phyloP scores from a whole-genome alignment of 2,113 vertebrate genomes.

The Danionella cerebrum region DNA sequence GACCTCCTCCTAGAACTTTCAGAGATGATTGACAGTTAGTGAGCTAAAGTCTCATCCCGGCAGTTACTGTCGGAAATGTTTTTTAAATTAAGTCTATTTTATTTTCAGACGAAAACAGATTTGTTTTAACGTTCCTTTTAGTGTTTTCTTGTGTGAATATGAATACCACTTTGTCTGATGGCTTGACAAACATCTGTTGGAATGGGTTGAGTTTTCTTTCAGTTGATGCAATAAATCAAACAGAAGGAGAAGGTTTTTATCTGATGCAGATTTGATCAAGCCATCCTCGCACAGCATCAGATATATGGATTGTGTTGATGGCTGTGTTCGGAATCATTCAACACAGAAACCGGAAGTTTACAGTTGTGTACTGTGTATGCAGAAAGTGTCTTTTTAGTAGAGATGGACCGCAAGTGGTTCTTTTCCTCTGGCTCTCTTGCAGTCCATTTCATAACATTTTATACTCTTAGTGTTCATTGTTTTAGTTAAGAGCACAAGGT shows the following conservation, averaged over 20 bases:
- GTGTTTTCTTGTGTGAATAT: neutral
- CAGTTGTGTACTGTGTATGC: slow-evolving; percentile 61
- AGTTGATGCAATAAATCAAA: neutral
- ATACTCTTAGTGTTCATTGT: neutral
- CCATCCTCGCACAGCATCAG: neutral
- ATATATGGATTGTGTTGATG: slow-evolving; percentile 7
- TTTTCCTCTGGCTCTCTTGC: neutral
- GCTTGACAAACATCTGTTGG: neutral
- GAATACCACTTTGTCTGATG: neutral
- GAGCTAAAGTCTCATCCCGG: neutral
- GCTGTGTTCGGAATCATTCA: neutral
- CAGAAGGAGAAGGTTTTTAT: neutral
- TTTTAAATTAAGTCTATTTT: neutral
- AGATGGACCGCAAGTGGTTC: neutral
- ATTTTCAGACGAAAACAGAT: neutral
- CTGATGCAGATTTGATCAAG: neutral
- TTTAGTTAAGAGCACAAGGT: neutral
- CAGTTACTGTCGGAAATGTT: neutral
- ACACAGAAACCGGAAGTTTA: slow-evolving; percentile 27
- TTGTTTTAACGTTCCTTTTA: slow-evolving; percentile 7
- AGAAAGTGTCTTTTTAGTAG: neutral
- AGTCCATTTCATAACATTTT: neutral
- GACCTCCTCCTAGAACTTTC: slow-evolving; percentile 90
- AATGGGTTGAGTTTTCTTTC: neutral
- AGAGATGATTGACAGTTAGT: slow-evolving; percentile 88